Evolutionary conservation across 2,797 vertebrate species (phyloP).

Genomic region (Luscinia luscinia): DNA sequence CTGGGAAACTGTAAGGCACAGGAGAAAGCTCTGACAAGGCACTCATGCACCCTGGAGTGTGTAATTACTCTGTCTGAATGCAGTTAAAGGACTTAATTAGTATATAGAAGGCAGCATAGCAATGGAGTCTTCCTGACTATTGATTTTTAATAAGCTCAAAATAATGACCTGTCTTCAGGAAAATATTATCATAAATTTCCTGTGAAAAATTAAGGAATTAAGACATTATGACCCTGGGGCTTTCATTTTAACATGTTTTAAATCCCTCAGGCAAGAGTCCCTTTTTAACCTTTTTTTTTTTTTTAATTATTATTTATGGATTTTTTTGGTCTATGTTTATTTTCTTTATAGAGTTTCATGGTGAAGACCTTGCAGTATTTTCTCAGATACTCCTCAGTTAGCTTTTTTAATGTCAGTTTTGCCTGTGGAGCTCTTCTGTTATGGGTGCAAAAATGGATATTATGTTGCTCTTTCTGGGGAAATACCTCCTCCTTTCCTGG

Average conservation of each 20-base stretch:
- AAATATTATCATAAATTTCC: conserved; percentile 31
- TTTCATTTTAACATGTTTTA: not conserved
- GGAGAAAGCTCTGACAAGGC: not conserved
- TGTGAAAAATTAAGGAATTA: not conserved
- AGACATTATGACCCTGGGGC: not conserved
- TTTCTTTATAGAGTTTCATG: not conserved
- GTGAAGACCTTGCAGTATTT: not conserved
- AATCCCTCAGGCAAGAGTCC: accelerated
- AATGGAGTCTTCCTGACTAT: not conserved
- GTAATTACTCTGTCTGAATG: conserved; percentile 28
- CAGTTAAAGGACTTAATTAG: conserved; percentile 34
- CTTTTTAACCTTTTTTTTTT: not conserved
- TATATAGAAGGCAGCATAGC: not conserved
- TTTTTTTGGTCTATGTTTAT: not conserved
- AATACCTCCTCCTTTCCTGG: not conserved
- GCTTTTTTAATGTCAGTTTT: not conserved
- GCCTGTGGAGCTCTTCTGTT: not conserved
- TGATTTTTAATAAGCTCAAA: conserved; percentile 35
- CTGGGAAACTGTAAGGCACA: not conserved
- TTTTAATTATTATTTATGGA: not conserved
- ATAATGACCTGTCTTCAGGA: conserved; percentile 22
- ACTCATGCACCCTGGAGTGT: not conserved
- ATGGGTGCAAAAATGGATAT: not conserved
- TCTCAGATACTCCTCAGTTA: not conserved
- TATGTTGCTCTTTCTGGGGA: not conserved